Conservation (phyloP, 2,797 vertebrate genomes). For the Pangasius mekongensis region DNA sequence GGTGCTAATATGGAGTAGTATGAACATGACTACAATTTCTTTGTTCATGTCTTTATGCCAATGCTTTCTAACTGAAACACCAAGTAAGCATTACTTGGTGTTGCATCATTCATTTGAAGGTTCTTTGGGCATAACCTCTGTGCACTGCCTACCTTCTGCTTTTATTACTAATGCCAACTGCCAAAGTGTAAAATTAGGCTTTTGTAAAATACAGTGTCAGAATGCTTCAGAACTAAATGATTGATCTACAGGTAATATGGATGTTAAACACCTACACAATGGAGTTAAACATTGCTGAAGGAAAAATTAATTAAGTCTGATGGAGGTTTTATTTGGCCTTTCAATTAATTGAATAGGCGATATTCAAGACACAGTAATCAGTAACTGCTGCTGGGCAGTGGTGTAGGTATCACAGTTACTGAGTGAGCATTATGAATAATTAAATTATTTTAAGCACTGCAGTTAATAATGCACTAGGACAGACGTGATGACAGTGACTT, state of each 20-base stretch:
- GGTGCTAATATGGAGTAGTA: neutral
- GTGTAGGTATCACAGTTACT: constrained; percentile 29
- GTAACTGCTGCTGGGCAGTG: constrained; percentile 20
- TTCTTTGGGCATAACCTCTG: neutral
- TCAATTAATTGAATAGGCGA: constrained; percentile 19
- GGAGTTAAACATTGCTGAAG: neutral
- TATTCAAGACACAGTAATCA: constrained; percentile 7
- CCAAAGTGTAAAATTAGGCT: neutral
- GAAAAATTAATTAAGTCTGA: neutral
- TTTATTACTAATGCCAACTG: neutral
- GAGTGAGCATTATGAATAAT: constrained; percentile 32
- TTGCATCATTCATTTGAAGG: constrained; percentile 24
- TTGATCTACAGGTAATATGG: neutral
- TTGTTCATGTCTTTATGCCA: neutral
- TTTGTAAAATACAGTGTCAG: neutral
- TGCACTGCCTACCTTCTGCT: neutral
- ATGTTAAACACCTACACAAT: neutral
- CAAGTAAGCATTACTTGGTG: constrained; percentile 9
- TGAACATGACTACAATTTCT: neutral
- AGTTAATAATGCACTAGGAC: constrained; percentile 29
- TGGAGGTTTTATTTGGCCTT: neutral
- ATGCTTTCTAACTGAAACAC: neutral
- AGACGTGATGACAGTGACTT: constrained; percentile 1
- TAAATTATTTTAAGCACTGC: constrained; percentile 19
- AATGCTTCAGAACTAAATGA: neutral